Conservation (phyloP, 92 coral and sea anemone species). For the Epizoanthus scotinus region DNA sequence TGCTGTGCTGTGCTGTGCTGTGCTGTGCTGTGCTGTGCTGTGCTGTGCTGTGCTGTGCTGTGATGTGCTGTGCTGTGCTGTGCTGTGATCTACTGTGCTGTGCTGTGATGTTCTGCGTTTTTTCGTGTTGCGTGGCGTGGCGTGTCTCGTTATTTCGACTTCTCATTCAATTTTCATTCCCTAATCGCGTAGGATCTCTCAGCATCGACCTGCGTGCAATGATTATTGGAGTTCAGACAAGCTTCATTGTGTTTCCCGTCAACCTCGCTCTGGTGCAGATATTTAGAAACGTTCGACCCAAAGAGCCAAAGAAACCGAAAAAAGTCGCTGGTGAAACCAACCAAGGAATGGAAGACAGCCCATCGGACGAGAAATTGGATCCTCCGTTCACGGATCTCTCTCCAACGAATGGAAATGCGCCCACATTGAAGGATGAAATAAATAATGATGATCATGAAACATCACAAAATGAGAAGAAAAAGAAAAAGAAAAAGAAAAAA, state of each 20-base stretch:
- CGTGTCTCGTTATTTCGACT: neutral
- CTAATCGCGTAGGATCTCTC: slow-evolving; percentile 54
- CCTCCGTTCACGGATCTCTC: slow-evolving; percentile 1
- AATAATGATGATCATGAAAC: neutral
- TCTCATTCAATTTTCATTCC: neutral
- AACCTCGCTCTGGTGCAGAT: slow-evolving; percentile 88
- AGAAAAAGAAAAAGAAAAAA: slow-evolving; percentile 44
- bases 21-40: too few species aligned
- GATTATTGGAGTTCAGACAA: slow-evolving; percentile 86
- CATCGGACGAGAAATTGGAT: neutral
- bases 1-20: too few species aligned
- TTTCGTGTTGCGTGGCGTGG: too few species aligned
- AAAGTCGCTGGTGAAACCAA: slow-evolving; percentile 51
- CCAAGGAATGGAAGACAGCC: slow-evolving; percentile 47
- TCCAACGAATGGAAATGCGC: neutral
- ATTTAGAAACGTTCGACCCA: slow-evolving; percentile 81
- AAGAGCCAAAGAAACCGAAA: slow-evolving; percentile 39
- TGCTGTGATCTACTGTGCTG: too few species aligned
- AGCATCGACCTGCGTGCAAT: slow-evolving; percentile 75
- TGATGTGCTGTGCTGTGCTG: too few species aligned
- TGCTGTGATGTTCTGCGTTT: too few species aligned
- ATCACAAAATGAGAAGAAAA: neutral
- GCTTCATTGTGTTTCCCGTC: slow-evolving; percentile 88
- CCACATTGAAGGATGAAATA: neutral
- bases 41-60: too few species aligned